These are phyloP conservation scores for Orchesellides sinensis DNA, from an alignment of 2,888 invertebrate genomes.

Conservation along the genomic window DNA sequence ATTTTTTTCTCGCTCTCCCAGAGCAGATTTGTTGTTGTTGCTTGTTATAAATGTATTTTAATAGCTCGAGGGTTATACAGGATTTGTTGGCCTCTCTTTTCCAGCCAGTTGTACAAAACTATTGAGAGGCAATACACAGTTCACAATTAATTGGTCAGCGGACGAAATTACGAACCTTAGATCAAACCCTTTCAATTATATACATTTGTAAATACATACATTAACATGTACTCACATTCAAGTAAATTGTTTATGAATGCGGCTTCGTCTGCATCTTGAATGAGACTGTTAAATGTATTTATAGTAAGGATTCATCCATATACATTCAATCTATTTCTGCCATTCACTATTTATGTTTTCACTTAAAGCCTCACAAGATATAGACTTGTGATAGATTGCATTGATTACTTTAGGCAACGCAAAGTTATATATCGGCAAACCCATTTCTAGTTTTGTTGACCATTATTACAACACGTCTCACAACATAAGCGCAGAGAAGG, in stretches of 20 bases:
- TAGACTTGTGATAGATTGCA: slow-evolving; percentile 16
- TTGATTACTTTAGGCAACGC: slow-evolving; percentile 4
- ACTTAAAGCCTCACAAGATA: too few relatives aligned
- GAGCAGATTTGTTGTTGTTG: not conserved
- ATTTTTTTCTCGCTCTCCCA: not conserved
- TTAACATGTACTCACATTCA: not conserved
- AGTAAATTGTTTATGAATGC: not conserved
- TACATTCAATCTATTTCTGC: not conserved
- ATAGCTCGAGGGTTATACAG: not conserved
- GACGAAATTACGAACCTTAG: too few relatives aligned
- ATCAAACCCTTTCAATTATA: not conserved
- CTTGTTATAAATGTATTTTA: too few relatives aligned
- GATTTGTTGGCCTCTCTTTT: too few relatives aligned
- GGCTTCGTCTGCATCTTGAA: not conserved
- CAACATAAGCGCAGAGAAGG: not conserved
- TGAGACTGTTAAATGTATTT: not conserved
- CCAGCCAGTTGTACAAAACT: too few relatives aligned
- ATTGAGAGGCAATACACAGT: too few relatives aligned
- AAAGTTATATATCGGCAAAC: slow-evolving; percentile 39
- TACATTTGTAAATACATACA: too few relatives aligned
- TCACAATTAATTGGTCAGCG: too few relatives aligned
- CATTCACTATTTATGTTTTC: not conserved
- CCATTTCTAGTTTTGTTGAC: slow-evolving; percentile 38
- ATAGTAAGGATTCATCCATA: too few relatives aligned
- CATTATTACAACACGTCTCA: not conserved